A percentile compares a stretch with the other conserved stretches of the same genome.
Evolutionary conservation across 2,888 invertebrate species (phyloP).

Genomic region (Acanthosepion lycidas): DNA sequence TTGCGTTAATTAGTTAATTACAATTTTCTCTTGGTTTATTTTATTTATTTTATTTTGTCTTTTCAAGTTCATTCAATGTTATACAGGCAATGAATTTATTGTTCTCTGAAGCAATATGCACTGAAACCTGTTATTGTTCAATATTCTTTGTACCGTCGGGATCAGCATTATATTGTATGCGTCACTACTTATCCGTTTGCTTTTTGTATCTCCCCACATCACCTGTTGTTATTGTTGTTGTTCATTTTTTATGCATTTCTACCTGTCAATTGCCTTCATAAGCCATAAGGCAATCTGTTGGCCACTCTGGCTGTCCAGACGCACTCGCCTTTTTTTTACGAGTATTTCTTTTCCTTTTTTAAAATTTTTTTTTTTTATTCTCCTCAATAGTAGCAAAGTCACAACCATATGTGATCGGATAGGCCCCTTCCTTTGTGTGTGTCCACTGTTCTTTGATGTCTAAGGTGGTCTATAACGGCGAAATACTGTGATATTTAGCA

Average conservation of each 20-base stretch:
- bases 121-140: background rate
- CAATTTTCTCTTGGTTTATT: no score
- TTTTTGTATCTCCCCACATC: background rate
- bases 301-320: background rate
- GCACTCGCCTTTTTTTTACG: background rate
- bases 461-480: background rate
- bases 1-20: no score
- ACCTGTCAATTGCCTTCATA: constrained; percentile 18
- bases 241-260: background rate
- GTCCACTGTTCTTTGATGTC: background rate
- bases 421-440: constrained; percentile 22
- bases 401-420: background rate
- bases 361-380: background rate
- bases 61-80: no score
- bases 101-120: background rate
- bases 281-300: constrained; percentile 12
- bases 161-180: background rate
- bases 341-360: background rate
- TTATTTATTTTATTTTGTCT: no score
- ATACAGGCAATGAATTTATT: background rate
- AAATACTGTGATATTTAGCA: constrained; percentile 22
- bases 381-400: background rate
- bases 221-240: background rate
- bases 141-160: background rate
- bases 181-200: background rate